phyloP scores from a whole-genome alignment of 37 sponge, comb jelly and placozoan species.

The Halisarca cf. caerulea region DNA sequence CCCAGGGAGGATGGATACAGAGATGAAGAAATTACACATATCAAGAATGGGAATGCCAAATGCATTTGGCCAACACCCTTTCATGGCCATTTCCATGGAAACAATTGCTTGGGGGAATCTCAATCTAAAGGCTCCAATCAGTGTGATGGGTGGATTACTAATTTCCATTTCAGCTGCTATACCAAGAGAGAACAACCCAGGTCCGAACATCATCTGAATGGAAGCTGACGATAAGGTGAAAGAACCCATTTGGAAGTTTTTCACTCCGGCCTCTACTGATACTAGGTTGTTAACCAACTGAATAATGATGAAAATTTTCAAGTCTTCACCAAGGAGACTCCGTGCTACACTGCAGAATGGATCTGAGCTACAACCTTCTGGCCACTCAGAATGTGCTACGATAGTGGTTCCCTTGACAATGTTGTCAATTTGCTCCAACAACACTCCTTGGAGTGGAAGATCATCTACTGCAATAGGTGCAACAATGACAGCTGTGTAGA shows the following conservation, averaged over 20 bases:
- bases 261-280: neutral
- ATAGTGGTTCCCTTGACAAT: neutral
- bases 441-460: neutral
- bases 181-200: neutral
- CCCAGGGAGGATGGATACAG: constrained; percentile 18
- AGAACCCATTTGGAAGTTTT: constrained; percentile 1
- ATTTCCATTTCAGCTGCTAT: constrained; percentile 19
- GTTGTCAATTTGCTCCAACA: neutral
- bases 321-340: constrained; percentile 28
- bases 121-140: neutral
- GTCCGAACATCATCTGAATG: constrained; percentile 12
- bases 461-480: neutral
- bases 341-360: constrained; percentile 15
- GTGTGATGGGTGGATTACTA: constrained; percentile 9
- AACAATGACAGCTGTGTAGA: constrained; percentile 1
- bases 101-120: neutral
- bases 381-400: neutral
- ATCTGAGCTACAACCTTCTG: constrained; percentile 11
- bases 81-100: constrained; percentile 24
- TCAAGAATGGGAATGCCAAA: constrained; percentile 25
- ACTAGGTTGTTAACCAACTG: neutral
- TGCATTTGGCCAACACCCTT: constrained; percentile 29
- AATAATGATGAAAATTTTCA: neutral
- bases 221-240: constrained; percentile 13
- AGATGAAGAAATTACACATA: constrained; percentile 14